Conservation (phyloP, 2,113 vertebrate genomes). For the Microcebus murinus region DNA sequence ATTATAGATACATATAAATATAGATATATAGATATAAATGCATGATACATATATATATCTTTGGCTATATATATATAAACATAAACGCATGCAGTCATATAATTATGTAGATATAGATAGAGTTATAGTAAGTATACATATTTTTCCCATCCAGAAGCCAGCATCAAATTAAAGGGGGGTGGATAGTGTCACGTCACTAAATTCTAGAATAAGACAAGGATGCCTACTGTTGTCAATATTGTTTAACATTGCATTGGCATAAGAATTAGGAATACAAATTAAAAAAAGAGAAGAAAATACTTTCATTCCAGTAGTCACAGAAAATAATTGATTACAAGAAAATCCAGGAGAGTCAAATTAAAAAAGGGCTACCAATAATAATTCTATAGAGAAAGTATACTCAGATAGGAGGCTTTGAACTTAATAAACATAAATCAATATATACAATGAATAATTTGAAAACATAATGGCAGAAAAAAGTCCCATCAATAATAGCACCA, state of each 20-base stretch:
- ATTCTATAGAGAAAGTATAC: neutral
- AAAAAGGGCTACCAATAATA: neutral
- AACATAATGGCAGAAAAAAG: neutral
- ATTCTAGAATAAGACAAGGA: neutral
- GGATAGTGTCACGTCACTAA: neutral
- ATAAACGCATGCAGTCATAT: no score
- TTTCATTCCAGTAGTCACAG: neutral
- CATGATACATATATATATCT: neutral
- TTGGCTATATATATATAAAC: neutral
- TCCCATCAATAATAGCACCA: neutral
- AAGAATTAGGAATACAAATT: neutral
- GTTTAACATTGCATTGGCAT: neutral
- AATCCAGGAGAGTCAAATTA: neutral
- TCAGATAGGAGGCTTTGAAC: neutral
- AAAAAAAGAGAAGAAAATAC: neutral
- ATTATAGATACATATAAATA: neutral
- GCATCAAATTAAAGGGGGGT: accelerated
- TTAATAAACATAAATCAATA: neutral
- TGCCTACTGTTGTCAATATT: neutral
- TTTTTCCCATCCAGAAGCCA: neutral
- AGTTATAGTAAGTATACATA: neutral
- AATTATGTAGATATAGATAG: neutral
- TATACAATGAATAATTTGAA: neutral
- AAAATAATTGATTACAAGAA: neutral
- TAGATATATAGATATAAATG: neutral